Evolutionary conservation across 1,140 invertebrate genomes (phyloP).

Genomic region (Drosophila busckii): DNA sequence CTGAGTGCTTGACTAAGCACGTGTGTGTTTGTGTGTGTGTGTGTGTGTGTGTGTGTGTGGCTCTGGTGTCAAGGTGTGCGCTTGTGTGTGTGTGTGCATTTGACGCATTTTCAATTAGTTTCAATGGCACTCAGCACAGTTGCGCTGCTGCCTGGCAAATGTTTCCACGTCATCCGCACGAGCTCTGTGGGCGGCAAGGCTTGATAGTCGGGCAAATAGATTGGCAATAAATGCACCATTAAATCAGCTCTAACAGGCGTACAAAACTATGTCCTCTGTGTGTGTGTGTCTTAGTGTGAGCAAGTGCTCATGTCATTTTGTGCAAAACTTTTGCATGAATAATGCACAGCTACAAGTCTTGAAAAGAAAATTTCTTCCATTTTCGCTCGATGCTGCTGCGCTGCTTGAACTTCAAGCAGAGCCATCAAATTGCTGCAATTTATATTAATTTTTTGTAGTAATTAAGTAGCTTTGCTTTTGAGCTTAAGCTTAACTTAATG

Average conservation of each 20-base stretch:
- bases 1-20: no score
- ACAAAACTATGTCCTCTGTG: no score
- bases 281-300: no score
- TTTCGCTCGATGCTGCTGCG: no score
- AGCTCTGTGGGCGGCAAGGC: no score
- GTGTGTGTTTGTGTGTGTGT: background rate
- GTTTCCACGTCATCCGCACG: slow-evolving; percentile 44
- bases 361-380: background rate
- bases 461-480: no score
- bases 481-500: no score
- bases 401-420: no score
- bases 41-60: background rate
- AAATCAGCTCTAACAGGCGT: slow-evolving; percentile 48
- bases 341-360: slow-evolving; percentile 18
- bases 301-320: slow-evolving; percentile 15
- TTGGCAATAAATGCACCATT: slow-evolving; percentile 58
- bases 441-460: no score
- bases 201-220: slow-evolving; percentile 50
- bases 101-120: slow-evolving; percentile 60
- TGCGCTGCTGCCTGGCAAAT: slow-evolving; percentile 33
- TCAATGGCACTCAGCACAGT: slow-evolving; percentile 54
- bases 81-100: slow-evolving; percentile 14
- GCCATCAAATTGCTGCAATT: no score
- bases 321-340: slow-evolving; percentile 40
- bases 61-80: no score